Base-by-base conservation (phyloP, 2,113 vertebrate species). In the Taxidea taxus region DNA sequence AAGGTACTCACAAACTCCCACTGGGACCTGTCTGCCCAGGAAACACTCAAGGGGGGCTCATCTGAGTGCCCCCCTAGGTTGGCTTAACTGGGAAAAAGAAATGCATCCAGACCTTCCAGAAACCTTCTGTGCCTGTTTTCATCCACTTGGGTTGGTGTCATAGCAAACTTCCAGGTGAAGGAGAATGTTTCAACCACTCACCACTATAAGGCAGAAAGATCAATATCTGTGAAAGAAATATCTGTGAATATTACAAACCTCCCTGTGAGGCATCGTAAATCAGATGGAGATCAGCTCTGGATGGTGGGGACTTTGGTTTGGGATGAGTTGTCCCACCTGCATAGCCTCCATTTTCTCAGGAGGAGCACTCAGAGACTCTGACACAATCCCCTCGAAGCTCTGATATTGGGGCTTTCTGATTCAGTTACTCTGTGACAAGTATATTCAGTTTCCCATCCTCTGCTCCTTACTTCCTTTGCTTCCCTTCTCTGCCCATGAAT, bases 191-290 rank as follows among this genome's bases (percentile, higher is more conserved):
- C 27, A 31, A 5, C 51, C 27, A 2, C 20, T 90, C 29, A 2
- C 23, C 29, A 2, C 23, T 10, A 6, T 39, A 54, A 75, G 95
- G 83, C n/a, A 62, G 58, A 74, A 49, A 87, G 29, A 10, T 16
- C 31, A 4, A 25, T 7, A 34, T 56, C 86, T 14, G 3, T 21
- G 74, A 49, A 60, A 54, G n/a, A n/a, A 4, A 25, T 7, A 34
- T 56, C 86, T 14, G 3, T 21, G 74, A 49, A 60, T n/a, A 54
- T 14, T 4, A 0, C 23, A 13, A 39, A 0, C 66, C 68, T 86
- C 27, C 12, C 4, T 1, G 14, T 0, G 54, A 58, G 23, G 34
- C 27, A 2, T 0, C 20, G 15, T 49, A 1, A 3, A 12, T 31
- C 60, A 31, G 49, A 66, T 20, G 51, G 77, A 31, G 42, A 4